These are phyloP conservation scores for Orthosia incerta DNA, from an alignment of 2,888 invertebrate genomes.

Conservation along the genomic window DNA sequence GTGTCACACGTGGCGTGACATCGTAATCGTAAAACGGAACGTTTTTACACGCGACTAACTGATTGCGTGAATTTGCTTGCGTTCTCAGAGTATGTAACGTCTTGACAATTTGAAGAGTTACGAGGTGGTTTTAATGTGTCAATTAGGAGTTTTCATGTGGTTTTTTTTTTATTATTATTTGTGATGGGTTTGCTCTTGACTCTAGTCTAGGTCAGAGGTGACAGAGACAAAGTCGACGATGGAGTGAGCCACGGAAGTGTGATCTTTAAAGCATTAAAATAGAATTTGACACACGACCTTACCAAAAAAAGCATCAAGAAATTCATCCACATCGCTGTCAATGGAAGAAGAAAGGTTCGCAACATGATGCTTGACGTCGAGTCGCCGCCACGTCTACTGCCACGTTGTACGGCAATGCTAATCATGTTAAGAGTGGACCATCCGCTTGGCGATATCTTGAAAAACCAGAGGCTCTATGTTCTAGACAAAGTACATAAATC, in stretches of 20 bases:
- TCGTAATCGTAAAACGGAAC: slow-evolving; percentile 60
- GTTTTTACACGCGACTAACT: slow-evolving; percentile 49
- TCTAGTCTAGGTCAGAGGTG: too few species aligned
- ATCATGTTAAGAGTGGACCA: not conserved
- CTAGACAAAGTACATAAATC: too few species aligned
- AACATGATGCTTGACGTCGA: too few species aligned
- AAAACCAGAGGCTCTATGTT: not conserved
- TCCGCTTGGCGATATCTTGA: not conserved
- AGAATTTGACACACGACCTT: not conserved
- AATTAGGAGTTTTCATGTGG: not conserved
- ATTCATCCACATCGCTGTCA: not conserved
- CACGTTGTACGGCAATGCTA: not conserved
- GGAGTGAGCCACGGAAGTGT: not conserved
- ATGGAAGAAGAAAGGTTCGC: not conserved
- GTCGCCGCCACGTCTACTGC: too few species aligned
- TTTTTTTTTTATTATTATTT: too few species aligned
- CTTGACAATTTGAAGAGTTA: slow-evolving; percentile 17
- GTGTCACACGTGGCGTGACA: slow-evolving; percentile 42
- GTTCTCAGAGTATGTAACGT: slow-evolving; percentile 34
- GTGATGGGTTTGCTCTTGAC: too few species aligned
- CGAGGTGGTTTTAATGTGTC: not conserved
- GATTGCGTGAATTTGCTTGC: slow-evolving; percentile 50
- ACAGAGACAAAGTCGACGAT: too few species aligned
- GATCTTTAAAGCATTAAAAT: not conserved
- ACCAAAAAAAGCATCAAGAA: too few species aligned